Evolutionary conservation across 2,113 vertebrate genomes (phyloP), one percentile per base, ranked within the genome.

Genomic region (Carassius gibelio): DNA sequence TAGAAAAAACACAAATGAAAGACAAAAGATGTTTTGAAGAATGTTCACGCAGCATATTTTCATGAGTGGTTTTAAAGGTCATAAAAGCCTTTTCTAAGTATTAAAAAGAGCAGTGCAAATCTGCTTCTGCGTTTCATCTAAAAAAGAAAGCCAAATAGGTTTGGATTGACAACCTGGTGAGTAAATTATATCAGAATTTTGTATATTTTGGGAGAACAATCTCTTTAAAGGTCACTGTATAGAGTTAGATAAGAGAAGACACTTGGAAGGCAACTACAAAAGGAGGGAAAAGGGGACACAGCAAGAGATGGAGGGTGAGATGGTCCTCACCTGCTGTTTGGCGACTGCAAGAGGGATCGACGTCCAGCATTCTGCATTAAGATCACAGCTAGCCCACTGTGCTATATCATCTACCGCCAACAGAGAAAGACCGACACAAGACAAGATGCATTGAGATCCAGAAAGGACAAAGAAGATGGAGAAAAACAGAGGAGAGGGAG

Each of bases 361-460:
- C 30, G 88, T 87, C 89, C 88, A 79, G 72, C 81, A 88, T 88
- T 90, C 82, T 89, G 88, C 88, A 91, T 89, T 87, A 81, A 80
- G 89, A 91, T 91, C 90, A 88, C 48, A 36, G 81, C 87, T 87
- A 84, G 82, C 81, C 34, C 59, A 66, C 78, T 71, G 84, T 52
- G 11, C 86, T 90, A 91, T 68, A 68, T 85, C 83, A 69, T 85
- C 83, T 90, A 89, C 64, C 64, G 85, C 90, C 90, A 87, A n/a
- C 87, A 55, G 77, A 76, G 78, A 75, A 42, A 83, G 77, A 75
- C 23, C 19, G 38, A 80, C 68, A 55, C 15, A 72, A 83, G 81
- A 59, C 66, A 55, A 83, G 68, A 83, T 83, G 21, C 68, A 83
- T 72, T 42, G 52, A 83, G 81, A 83, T 83, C 66, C 21, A 8